A percentile compares a stretch with the other conserved stretches of the same genome.
phyloP scores from a whole-genome alignment of 2,113 vertebrate genomes.

The Tetrax tetrax region DNA sequence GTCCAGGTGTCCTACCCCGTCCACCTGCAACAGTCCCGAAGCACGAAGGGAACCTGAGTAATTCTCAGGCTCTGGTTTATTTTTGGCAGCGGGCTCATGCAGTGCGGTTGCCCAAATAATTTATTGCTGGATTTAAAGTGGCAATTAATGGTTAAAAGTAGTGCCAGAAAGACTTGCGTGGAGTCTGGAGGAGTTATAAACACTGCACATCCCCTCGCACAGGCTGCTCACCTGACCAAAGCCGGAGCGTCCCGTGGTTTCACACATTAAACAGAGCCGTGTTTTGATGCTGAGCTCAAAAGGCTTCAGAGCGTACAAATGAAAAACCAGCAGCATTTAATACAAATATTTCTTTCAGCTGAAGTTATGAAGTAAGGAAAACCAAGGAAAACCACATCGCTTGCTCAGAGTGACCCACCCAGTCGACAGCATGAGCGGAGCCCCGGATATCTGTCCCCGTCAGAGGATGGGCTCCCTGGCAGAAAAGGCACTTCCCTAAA shows the following conservation, averaged over 20 bases:
- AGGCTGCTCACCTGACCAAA: background rate
- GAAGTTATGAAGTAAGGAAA: background rate
- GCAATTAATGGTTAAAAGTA: conserved; percentile 39
- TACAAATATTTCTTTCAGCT: background rate
- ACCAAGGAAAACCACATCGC: background rate
- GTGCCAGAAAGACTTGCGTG: background rate
- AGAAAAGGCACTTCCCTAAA: background rate
- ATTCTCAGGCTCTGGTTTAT: background rate
- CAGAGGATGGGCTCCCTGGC: background rate
- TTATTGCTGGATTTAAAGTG: conserved; percentile 32
- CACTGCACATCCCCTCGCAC: background rate
- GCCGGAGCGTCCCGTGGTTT: background rate
- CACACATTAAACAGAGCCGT: background rate
- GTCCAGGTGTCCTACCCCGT: background rate
- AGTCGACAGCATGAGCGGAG: accelerated
- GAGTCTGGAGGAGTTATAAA: background rate
- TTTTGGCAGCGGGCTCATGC: conserved; percentile 11
- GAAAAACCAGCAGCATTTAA: background rate
- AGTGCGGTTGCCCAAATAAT: conserved; percentile 24
- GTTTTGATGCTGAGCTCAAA: background rate
- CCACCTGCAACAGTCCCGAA: background rate
- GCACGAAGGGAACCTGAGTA: background rate
- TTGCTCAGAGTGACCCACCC: background rate
- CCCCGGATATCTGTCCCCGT: accelerated
- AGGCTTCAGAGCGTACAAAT: background rate